phyloP scores from a whole-genome alignment of 2,888 invertebrate species.

The Diplolepis rosae region DNA sequence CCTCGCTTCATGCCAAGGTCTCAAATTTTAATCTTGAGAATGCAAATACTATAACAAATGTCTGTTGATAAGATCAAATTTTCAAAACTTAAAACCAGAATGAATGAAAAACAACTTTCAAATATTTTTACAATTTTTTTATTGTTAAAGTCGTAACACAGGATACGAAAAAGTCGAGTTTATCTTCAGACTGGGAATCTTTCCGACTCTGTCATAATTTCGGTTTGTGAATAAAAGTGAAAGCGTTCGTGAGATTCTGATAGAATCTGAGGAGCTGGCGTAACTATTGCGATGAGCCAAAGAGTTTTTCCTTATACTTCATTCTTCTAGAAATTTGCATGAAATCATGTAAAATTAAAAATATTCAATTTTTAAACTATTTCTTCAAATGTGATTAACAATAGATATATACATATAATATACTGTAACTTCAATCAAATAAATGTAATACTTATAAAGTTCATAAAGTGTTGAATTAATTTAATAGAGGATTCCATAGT shows the following conservation, averaged over 20 bases:
- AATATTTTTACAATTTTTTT: neutral
- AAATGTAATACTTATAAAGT: neutral
- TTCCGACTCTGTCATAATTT: constrained; percentile 25
- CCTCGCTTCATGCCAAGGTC: no score
- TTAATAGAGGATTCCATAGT: no score
- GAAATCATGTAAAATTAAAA: neutral
- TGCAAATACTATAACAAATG: neutral
- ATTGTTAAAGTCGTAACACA: constrained; percentile 15
- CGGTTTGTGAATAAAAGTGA: constrained; percentile 48
- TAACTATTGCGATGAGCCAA: constrained; percentile 11
- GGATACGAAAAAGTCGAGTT: constrained; percentile 19
- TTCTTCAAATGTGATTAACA: no score
- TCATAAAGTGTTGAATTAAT: constrained; percentile 12
- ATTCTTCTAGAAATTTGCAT: neutral
- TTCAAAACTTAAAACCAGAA: no score
- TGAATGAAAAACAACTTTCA: neutral
- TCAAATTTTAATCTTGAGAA: no score
- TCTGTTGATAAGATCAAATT: neutral
- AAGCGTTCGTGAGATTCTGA: constrained; percentile 47
- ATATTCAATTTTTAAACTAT: neutral
- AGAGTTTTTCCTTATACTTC: neutral
- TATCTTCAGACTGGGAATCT: constrained; percentile 19
- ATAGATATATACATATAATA: neutral
- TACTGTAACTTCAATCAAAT: neutral
- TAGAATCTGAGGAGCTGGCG: constrained; percentile 38